phyloP scores from a whole-genome alignment of 2,888 invertebrate genomes.

The Pandemis cinnamomeana region DNA sequence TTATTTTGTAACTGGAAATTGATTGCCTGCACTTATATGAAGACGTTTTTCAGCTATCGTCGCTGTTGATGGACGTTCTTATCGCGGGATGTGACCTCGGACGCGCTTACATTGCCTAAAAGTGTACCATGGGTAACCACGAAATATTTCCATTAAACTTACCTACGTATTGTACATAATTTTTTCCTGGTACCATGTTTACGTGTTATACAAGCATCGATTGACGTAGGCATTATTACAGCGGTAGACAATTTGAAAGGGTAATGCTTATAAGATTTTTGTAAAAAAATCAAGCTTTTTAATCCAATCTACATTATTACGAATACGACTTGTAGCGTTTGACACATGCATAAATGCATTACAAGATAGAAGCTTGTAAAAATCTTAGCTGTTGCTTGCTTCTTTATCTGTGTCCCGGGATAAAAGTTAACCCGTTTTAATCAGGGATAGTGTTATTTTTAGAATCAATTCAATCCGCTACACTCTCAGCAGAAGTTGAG shows the following conservation, averaged over 20 bases:
- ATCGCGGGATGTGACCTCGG: conserved; percentile 12
- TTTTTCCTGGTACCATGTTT: not conserved
- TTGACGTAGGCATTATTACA: not conserved
- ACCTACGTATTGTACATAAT: not conserved
- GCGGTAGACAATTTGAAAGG: not conserved
- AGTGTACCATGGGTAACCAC: not conserved
- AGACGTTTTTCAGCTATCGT: conserved; percentile 19
- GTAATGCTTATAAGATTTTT: no score
- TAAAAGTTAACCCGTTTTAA: no score
- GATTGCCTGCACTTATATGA: conserved; percentile 10
- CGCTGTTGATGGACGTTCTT: conserved; percentile 15
- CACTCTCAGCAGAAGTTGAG: no score
- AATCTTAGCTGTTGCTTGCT: no score
- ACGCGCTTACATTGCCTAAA: conserved; percentile 2
- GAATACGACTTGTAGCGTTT: no score
- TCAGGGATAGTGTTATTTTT: no score
- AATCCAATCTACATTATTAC: no score
- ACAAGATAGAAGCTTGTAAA: no score
- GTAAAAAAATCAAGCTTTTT: no score
- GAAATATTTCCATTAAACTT: not conserved
- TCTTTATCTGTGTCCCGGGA: no score
- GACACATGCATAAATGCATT: no score
- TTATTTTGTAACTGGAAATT: conserved; percentile 10
- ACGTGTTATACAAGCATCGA: not conserved
- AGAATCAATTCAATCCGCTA: no score